phyloP scores from a whole-genome alignment of 2,113 vertebrate genomes.

The Nyctereutes procyonoides region DNA sequence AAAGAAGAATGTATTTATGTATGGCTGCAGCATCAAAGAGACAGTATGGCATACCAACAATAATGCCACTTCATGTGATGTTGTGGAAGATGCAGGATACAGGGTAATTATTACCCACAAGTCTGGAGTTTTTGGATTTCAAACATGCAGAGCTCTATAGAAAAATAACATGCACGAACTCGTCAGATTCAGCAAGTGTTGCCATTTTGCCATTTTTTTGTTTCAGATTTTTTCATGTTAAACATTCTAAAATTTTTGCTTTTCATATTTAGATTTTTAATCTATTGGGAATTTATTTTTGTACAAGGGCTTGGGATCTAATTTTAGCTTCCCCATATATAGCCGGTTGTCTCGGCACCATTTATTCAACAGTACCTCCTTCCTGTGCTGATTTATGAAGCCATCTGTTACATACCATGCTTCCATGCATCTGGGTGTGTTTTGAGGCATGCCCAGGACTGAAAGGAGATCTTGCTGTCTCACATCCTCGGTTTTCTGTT shows the following conservation, averaged over 20 bases:
- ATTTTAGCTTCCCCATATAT: neutral
- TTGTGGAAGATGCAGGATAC: constrained; percentile 95
- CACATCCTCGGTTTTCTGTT: neutral
- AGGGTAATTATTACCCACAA: constrained; percentile 87
- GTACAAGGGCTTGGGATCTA: neutral
- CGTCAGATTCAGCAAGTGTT: neutral
- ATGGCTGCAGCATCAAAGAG: constrained; percentile 98
- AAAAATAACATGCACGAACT: neutral
- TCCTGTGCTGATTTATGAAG: neutral
- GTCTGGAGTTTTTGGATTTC: neutral
- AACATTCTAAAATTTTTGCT: neutral
- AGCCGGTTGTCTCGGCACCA: neutral
- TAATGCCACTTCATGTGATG: constrained; percentile 90
- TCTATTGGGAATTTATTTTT: constrained; percentile 35
- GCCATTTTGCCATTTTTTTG: constrained; percentile 49
- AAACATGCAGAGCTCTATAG: neutral
- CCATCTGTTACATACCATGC: neutral
- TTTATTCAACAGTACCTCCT: neutral
- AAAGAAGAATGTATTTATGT: constrained; percentile 99
- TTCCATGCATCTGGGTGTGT: neutral
- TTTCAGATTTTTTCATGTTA: constrained; percentile 6
- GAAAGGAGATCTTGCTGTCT: neutral
- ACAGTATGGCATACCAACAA: constrained; percentile 95
- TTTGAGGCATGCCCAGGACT: neutral
- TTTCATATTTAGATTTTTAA: constrained; percentile 10